Evolutionary conservation across 2,888 invertebrate species (phyloP), one percentile per base, ranked within the genome.

Genomic region (Hetaerina titia): DNA sequence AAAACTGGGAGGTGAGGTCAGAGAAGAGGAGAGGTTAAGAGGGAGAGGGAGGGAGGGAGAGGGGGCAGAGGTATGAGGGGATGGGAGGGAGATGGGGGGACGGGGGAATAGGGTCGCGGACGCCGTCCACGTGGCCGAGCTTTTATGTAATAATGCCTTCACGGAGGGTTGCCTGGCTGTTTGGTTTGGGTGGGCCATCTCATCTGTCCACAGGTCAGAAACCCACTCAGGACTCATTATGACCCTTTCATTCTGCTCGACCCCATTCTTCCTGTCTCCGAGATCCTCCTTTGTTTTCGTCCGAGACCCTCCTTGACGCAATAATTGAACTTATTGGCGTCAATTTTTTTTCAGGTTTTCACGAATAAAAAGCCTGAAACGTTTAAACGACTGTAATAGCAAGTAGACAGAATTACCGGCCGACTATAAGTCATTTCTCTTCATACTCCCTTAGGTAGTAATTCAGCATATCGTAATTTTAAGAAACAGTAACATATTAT

Each of bases 61-160:
- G 19, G 63, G 31, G 88, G n/a, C n/a, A n/a, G n/a, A 90, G 64
- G 31, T 25, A 31, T 22, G 58, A 57, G 58, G 89, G 13, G 25
- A 63, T 60, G 1, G 22, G 19, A 13, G 45, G 45, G 45, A 45
- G 45, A 45, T 45, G 45, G 45, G 58, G 22, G 19, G n/a, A n/a
- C n/a, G n/a, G n/a, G n/a, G n/a, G n/a, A n/a, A n/a, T n/a, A n/a
- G 57, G 31, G 63, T 11, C 60, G 57, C 22, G 58, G 60, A 9
- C n/a, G n/a, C 8, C n/a, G 89, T 31, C 90, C 90, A 90, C 90
- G 90, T 90, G 90, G 90, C 25, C 63, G n/a, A 2, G 90, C 64
- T 90, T 90, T 81, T 15, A 45, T 45, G 64, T 31, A 45, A 45
- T 88, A 88, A 89, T 60, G 89, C n/a, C 87, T 31, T 87, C 88